Conservation (phyloP, 2,888 invertebrate species). For the Leucozona laternaria region DNA sequence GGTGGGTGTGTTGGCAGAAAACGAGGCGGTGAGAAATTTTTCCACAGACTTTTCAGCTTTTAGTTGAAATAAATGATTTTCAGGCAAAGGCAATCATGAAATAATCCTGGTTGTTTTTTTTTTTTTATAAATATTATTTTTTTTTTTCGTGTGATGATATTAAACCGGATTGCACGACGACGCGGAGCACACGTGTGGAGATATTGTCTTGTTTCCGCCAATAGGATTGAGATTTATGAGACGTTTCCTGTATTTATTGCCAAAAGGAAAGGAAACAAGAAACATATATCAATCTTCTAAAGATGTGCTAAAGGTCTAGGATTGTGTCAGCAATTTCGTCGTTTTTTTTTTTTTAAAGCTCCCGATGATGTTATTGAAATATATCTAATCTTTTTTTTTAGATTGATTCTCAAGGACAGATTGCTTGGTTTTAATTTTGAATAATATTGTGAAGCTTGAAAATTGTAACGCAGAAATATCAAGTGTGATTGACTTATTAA, state of each 20-base stretch:
- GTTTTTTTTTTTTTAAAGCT: neutral
- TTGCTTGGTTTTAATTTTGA: neutral
- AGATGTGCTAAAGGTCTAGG: constrained; percentile 24
- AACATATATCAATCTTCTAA: constrained; percentile 20
- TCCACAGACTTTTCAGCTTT: constrained; percentile 24
- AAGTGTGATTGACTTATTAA: too few relatives aligned
- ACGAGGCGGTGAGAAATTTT: neutral
- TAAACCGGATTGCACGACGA: constrained; percentile 30
- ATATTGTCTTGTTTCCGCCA: constrained; percentile 51
- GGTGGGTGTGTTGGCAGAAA: constrained; percentile 8
- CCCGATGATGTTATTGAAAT: too few relatives aligned
- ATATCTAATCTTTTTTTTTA: too few relatives aligned
- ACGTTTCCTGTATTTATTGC: constrained; percentile 50
- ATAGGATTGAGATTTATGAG: constrained; percentile 26
- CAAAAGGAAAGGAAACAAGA: neutral
- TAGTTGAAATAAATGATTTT: constrained; percentile 68
- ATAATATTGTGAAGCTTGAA: neutral
- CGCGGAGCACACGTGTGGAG: constrained; percentile 47
- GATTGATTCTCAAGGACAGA: too few relatives aligned
- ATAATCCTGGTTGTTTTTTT: constrained; percentile 51
- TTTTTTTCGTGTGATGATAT: constrained; percentile 36
- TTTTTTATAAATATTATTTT: too few relatives aligned
- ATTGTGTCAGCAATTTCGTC: constrained; percentile 7
- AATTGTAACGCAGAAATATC: neutral
- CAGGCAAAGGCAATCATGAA: constrained; percentile 61